Percentiles rank a stretch among this genome's conserved stretches.
These are phyloP conservation scores for Apostichopus californicus DNA, from an alignment of 35 echinoderm and acorn worm genomes.

Conservation along the genomic window DNA sequence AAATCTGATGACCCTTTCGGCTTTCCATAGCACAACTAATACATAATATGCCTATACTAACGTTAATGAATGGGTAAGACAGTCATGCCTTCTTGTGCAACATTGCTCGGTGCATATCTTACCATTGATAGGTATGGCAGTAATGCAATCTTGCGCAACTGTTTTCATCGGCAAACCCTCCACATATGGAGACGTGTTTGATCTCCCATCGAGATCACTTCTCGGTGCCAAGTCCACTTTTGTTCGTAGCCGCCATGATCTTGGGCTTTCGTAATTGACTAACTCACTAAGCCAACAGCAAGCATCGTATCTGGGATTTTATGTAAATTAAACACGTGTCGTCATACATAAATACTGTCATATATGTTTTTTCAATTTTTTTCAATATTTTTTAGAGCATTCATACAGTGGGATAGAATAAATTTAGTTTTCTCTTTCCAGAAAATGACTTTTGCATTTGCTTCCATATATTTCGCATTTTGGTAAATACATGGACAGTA, in stretches of 20 bases:
- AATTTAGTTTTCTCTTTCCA: too few relatives aligned
- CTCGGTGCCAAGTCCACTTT: neutral
- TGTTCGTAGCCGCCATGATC: constrained; percentile 1
- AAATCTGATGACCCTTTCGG: too few relatives aligned
- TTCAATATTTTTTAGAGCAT: too few relatives aligned
- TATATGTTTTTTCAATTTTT: too few relatives aligned
- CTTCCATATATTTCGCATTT: too few relatives aligned
- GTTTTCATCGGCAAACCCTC: constrained; percentile 39
- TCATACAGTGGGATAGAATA: too few relatives aligned
- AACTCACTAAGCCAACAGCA: constrained; percentile 36
- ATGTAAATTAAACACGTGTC: neutral
- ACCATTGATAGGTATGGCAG: constrained; percentile 38
- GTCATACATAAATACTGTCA: neutral
- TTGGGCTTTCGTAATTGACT: neutral
- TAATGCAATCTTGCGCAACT: constrained; percentile 6
- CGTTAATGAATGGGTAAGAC: too few relatives aligned
- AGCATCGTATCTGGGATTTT: constrained; percentile 14
- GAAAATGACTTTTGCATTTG: too few relatives aligned
- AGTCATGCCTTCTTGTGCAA: too few relatives aligned
- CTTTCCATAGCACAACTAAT: too few relatives aligned
- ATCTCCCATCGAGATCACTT: neutral
- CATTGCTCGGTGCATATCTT: neutral
- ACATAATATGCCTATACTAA: too few relatives aligned
- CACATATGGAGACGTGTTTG: constrained; percentile 23
- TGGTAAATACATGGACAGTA: too few relatives aligned